A percentile compares a stretch with the other conserved stretches of the same genome.
phyloP scores from a whole-genome alignment of 2,797 vertebrate genomes.

The Peromyscus aztecus region DNA sequence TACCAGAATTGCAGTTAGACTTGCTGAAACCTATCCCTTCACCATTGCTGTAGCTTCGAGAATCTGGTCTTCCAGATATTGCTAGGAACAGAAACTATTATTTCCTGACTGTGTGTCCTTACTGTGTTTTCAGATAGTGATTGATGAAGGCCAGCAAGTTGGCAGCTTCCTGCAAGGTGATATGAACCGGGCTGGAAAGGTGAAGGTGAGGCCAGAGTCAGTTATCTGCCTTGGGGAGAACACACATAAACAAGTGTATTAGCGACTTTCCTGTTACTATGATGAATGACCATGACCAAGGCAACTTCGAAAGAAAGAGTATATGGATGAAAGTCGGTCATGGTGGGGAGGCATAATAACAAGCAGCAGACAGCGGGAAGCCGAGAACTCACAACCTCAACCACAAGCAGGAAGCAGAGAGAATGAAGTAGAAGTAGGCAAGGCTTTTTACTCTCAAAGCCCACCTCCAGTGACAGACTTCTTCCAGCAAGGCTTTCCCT shows the following conservation, averaged over 20 bases:
- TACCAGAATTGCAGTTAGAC: neutral
- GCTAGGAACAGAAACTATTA: neutral
- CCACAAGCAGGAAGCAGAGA: neutral
- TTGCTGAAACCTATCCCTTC: neutral
- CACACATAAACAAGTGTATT: neutral
- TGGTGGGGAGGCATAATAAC: neutral
- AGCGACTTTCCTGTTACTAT: neutral
- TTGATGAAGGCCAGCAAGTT: conserved; percentile 81
- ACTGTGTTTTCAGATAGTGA: conserved; percentile 75
- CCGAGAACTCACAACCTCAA: neutral
- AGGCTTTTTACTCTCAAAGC: neutral
- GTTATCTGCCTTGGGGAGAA: conserved; percentile 53
- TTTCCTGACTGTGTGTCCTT: conserved; percentile 19
- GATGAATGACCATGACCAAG: neutral
- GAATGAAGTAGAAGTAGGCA: neutral
- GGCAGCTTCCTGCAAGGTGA: conserved; percentile 81
- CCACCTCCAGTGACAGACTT: neutral
- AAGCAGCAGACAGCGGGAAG: neutral
- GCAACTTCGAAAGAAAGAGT: neutral
- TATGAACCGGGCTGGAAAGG: conserved; percentile 76
- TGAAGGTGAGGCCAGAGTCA: conserved; percentile 82
- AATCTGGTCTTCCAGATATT: neutral
- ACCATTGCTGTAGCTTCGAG: neutral
- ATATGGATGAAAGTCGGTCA: neutral
- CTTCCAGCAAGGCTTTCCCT: neutral